A percentile compares a stretch with the other conserved stretches of the same genome.
These are phyloP conservation scores for Dusona sp. DNA, from an alignment of 2,888 invertebrate species.

Conservation along the genomic window DNA sequence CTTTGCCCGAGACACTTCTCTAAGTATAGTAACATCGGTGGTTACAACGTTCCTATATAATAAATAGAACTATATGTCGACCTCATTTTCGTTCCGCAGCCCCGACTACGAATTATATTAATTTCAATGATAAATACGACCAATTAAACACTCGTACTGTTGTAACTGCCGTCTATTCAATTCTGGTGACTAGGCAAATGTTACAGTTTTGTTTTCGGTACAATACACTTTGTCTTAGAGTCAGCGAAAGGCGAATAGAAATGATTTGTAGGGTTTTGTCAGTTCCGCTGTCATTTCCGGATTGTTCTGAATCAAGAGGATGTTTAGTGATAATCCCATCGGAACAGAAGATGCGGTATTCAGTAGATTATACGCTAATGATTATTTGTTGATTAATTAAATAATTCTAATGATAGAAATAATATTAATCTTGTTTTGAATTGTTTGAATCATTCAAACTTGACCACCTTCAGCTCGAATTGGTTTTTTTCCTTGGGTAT, in stretches of 20 bases:
- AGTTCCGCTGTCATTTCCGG: not conserved
- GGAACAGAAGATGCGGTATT: too few relatives aligned
- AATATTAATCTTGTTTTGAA: too few relatives aligned
- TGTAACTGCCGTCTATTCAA: not conserved
- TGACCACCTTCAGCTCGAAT: constrained; percentile 19
- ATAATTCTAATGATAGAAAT: too few relatives aligned
- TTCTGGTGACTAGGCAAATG: not conserved
- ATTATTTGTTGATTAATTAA: too few relatives aligned
- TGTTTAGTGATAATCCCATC: not conserved
- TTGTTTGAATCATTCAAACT: not conserved
- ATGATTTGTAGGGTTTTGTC: not conserved
- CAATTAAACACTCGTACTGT: not conserved
- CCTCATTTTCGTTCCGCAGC: constrained; percentile 9
- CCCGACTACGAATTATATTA: not conserved
- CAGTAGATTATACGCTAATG: too few relatives aligned
- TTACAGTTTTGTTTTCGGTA: not conserved
- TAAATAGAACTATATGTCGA: constrained; percentile 21
- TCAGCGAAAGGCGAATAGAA: not conserved
- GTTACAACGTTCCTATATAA: not conserved
- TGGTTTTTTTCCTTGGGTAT: not conserved
- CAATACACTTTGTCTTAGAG: not conserved
- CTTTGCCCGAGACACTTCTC: not conserved
- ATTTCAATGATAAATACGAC: not conserved
- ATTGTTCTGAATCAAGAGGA: not conserved
- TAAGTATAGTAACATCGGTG: constrained; percentile 53